Base-by-base conservation (phyloP, 2,888 invertebrate species). In the Eustalomyia histrio region DNA sequence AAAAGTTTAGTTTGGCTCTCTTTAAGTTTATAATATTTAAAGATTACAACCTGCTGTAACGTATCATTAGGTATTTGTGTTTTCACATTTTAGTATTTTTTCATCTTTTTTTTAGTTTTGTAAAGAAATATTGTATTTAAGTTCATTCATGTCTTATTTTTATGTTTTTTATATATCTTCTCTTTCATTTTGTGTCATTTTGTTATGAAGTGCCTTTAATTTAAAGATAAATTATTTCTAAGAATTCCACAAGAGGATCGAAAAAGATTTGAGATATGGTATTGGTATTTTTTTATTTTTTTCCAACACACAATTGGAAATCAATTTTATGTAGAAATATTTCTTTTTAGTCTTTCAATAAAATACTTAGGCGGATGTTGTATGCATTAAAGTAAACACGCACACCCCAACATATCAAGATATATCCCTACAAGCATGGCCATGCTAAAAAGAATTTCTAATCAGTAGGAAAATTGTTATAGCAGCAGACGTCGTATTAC, bases 291-390 rank as follows among this genome's bases (percentile, higher is more conserved):
- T 75, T 14, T 60, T n/a, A n/a, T n/a, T 76, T 43, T 60, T 57
- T 24, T 67, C 52, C 55, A 14, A 57, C 58, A 57, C 24, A 57
- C 47, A 58, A 81, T 81, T 74, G 73, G 68, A 76, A 81, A 81
- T 81, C 73, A 74, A 69, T 81, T 76, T 53, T 65, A 68, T 63
- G 76, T 50, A 64, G 29, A n/a, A 67, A 67, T 18, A 72, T 72
- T 64, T 78, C 61, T 55, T 47, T 35, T 55, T n/a, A 35, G 3
- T 16, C 7, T 76, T 76, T 64, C 24, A 29, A 18, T 55, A 61
- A 72, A 76, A 61, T 43, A 68, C 58, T 58, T 68, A 80, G 67
- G 53, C 80, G 76, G 73, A 76, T 76, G 76, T 80, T 80, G 76
- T 71, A 69, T 24, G 33, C 35, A 43, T n/a, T 39, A 64, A 58